These are phyloP conservation scores for Spilogale gracilis DNA, from an alignment of 2,113 vertebrate genomes.

Conservation along the genomic window DNA sequence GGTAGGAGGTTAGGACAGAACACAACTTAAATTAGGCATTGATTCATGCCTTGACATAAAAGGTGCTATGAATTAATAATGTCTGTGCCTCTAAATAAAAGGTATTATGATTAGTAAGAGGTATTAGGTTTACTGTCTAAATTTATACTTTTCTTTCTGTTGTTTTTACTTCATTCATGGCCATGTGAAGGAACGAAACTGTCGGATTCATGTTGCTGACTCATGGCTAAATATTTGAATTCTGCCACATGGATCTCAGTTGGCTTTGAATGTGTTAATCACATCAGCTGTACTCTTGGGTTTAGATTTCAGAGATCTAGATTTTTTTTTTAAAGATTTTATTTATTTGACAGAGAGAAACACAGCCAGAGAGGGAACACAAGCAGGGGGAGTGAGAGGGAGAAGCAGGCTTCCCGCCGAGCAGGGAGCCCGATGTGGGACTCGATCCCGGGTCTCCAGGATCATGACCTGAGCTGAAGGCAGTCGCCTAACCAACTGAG, in stretches of 20 bases:
- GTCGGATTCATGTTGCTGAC: not conserved
- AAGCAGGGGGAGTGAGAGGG: too few species aligned
- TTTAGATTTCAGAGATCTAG: not conserved
- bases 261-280: not conserved
- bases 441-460: too few species aligned
- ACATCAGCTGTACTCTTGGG: not conserved
- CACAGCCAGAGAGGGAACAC: too few species aligned
- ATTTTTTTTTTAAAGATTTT: not conserved
- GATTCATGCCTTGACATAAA: not conserved
- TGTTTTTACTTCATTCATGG: not conserved
- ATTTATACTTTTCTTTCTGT: not conserved
- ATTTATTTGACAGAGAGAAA: too few species aligned
- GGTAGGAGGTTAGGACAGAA: not conserved
- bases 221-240: not conserved
- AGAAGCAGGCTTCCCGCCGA: too few species aligned
- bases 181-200: not conserved
- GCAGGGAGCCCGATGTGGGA: too few species aligned
- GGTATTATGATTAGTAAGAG: not conserved
- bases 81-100: not conserved
- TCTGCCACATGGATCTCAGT: not conserved
- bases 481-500: too few species aligned
- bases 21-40: not conserved
- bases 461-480: too few species aligned
- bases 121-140: not conserved
- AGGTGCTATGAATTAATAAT: not conserved